Base-by-base conservation (phyloP, 2,113 vertebrate species). In the Microcebus ravelobensis region DNA sequence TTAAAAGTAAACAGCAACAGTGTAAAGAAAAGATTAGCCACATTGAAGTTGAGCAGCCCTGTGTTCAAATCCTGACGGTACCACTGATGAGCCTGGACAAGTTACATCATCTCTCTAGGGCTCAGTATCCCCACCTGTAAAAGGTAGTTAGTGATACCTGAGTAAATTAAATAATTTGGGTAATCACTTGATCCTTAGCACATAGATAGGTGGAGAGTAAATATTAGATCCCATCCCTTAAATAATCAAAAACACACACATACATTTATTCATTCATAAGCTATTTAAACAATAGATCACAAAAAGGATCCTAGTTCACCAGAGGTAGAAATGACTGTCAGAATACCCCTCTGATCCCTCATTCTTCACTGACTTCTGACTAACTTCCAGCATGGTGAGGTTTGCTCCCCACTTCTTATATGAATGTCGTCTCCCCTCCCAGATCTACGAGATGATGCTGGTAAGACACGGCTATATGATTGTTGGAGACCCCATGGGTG, bases 361-460 rank as follows among this genome's bases (percentile, higher is more conserved):
- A 27, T 85, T 45, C 77, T 4, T 70, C 45, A 57, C 4, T 63
- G 14, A n/a, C 17, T 34, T 76, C 68, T 92, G 42, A 65, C 31
- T 77, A 4, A 20, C 36, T 84, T 76, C 29, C 7, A 42, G 2
- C 73, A 8, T 39, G 21, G 59, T 42, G 9, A 76, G 65, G 6
- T 74, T 61, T 79, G 18, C 52, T 52, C 50, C 50, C 50, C 20
- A 89, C 36, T 39, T 81, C 70, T 90, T 65, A 5, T 25, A 15
- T 95, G 42, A 55, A 15, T 95, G 42, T 50, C 96, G 36, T 97
- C 85, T 8, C 89, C 84, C 89, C 86, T 59, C 87, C 9, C 96
- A 99, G 99, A 98, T 99, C 90, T 99, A 99, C 0, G 99, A 99
- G 96, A 99, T 99, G 99, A 99, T 99, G 99, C 96, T 99, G 97